Evolutionary conservation across 2,113 vertebrate genomes (phyloP).

Genomic region (Caranx ignobilis): DNA sequence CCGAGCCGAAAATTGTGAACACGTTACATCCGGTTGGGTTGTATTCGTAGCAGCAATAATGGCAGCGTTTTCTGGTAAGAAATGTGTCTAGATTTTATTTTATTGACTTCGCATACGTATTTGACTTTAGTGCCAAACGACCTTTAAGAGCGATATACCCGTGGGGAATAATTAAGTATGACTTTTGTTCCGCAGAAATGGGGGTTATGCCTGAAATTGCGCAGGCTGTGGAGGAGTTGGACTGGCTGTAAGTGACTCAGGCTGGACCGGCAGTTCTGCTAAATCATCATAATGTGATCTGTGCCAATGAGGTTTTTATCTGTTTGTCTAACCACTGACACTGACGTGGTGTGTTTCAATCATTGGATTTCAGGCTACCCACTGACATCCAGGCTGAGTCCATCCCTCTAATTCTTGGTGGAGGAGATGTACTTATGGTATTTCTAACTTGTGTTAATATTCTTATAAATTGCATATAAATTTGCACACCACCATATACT

Average conservation of each 20-base stretch:
- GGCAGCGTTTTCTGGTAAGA: conserved; percentile 84
- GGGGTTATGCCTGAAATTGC: conserved; percentile 99
- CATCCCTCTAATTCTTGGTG: conserved; percentile 94
- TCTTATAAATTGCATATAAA: not conserved
- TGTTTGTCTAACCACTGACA: not conserved
- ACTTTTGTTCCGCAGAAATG: conserved; percentile 87
- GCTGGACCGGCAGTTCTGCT: not conserved
- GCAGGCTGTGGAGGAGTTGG: conserved; percentile 98
- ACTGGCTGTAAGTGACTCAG: conserved; percentile 95
- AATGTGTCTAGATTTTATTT: accelerated
- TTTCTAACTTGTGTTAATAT: not conserved
- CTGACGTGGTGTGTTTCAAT: not conserved
- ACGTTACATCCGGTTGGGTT: conserved; percentile 67
- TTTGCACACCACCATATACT: not conserved
- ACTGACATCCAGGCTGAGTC: conserved; percentile 99
- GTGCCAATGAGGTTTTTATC: not conserved
- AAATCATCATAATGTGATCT: not conserved
- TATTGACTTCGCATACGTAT: accelerated
- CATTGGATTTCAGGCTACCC: conserved; percentile 87
- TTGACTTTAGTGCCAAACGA: accelerated
- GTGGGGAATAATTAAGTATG: not conserved
- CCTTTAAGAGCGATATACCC: accelerated
- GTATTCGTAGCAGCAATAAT: conserved; percentile 55
- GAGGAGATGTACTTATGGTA: conserved; percentile 98
- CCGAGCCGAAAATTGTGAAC: conserved; percentile 8